Percentiles rank a stretch among this genome's conserved stretches.
These are phyloP conservation scores for Drosophila kohkoa DNA, from an alignment of 1,140 invertebrate genomes.

Conservation along the genomic window DNA sequence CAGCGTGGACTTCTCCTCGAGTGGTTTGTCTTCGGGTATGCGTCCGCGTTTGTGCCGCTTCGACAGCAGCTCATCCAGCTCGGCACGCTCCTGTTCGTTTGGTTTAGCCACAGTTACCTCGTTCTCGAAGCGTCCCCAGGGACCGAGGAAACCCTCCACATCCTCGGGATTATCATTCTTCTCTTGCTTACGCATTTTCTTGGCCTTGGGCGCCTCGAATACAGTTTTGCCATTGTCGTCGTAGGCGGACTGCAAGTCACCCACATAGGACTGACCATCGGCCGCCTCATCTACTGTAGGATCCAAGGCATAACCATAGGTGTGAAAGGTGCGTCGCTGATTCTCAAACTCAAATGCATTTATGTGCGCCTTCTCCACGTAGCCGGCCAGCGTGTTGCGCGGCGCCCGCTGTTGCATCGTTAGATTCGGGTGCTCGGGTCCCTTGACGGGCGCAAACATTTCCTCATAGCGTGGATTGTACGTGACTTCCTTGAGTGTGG, in stretches of 20 bases:
- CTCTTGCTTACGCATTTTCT: conserved; percentile 95
- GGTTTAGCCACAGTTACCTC: conserved; percentile 95
- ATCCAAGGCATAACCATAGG: conserved; percentile 98
- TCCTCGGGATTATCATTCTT: conserved; percentile 96
- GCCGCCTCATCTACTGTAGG: conserved; percentile 92
- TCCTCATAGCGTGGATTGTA: conserved; percentile 99
- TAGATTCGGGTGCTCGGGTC: conserved; percentile 96
- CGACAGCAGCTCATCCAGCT: conserved; percentile 96
- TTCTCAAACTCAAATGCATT: conserved; percentile 99
- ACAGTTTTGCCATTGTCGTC: conserved; percentile 92
- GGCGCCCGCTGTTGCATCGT: conserved; percentile 94
- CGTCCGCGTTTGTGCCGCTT: conserved; percentile 94
- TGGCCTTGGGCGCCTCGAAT: conserved; percentile 92
- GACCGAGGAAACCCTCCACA: conserved; percentile 97
- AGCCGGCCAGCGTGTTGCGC: conserved; percentile 97
- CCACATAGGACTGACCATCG: conserved; percentile 89
- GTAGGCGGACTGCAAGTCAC: conserved; percentile 87
- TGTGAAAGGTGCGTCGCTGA: conserved; percentile 97
- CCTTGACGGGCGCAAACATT: conserved; percentile 95
- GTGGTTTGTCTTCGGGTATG: conserved; percentile 93
- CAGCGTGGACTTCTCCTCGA: conserved; percentile 97
- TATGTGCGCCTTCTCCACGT: conserved; percentile 97
- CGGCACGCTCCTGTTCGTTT: conserved; percentile 95
- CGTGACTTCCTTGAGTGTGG: conserved; percentile 91
- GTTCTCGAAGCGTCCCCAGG: conserved; percentile 98